phyloP scores from a whole-genome alignment of 2,797 vertebrate genomes.

The Leptatherina wallacei region DNA sequence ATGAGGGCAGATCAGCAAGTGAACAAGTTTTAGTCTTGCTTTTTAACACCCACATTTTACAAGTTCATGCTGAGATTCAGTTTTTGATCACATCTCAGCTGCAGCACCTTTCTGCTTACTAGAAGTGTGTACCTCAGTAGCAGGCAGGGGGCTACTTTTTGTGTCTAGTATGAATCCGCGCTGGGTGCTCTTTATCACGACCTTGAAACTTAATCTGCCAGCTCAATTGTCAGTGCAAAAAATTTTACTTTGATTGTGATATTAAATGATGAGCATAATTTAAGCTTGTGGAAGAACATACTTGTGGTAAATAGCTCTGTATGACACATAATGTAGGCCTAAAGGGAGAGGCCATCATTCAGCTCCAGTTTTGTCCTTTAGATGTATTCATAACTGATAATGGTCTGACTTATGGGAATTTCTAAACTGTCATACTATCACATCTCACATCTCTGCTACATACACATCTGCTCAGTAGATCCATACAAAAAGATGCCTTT shows the following conservation, averaged over 20 bases:
- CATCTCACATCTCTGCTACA: slow-evolving; percentile 56
- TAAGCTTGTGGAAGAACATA: slow-evolving; percentile 55
- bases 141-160: slow-evolving; percentile 57
- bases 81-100: slow-evolving; percentile 58
- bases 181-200: slow-evolving; percentile 62
- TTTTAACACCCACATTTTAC: slow-evolving; percentile 34
- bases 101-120: slow-evolving; percentile 49
- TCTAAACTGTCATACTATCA: slow-evolving; percentile 62
- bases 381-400: slow-evolving; percentile 65
- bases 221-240: slow-evolving; percentile 62
- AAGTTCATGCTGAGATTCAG: slow-evolving; percentile 40
- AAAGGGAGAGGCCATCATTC: slow-evolving; percentile 54
- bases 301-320: slow-evolving; percentile 46
- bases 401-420: slow-evolving; percentile 64
- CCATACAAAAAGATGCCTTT: slow-evolving; percentile 51
- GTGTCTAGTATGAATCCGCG: slow-evolving; percentile 46
- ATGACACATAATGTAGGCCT: slow-evolving; percentile 53
- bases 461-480: slow-evolving; percentile 42
- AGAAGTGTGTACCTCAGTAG: slow-evolving; percentile 49
- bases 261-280: slow-evolving; percentile 62
- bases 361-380: slow-evolving; percentile 53
- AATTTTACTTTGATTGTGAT: slow-evolving; percentile 66
- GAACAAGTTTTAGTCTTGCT: slow-evolving; percentile 33
- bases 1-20: slow-evolving; percentile 23
- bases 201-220: slow-evolving; percentile 69